phyloP scores from a whole-genome alignment of 2,888 invertebrate species.

The Ditylenchus weischeri region DNA sequence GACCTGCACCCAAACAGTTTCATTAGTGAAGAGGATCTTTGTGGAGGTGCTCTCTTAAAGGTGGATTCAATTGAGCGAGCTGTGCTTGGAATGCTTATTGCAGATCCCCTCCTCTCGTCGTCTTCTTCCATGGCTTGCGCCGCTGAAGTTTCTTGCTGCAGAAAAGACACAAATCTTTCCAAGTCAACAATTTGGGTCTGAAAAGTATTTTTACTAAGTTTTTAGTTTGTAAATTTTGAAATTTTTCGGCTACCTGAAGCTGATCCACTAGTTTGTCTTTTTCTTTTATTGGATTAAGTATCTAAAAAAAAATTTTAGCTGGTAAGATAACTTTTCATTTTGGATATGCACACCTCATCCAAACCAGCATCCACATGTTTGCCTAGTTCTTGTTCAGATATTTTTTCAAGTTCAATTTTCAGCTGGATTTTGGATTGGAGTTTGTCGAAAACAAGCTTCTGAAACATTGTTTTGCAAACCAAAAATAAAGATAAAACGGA shows the following conservation, averaged over 20 bases:
- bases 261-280: constrained; percentile 27
- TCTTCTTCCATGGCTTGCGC: background rate
- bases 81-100: background rate
- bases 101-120: background rate
- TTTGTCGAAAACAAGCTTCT: constrained; percentile 68
- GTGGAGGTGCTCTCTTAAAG: constrained; percentile 26
- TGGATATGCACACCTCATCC: constrained; percentile 66
- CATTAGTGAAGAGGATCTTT: constrained; percentile 61
- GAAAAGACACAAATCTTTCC: constrained; percentile 89
- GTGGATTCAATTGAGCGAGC: constrained; percentile 3
- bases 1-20: constrained; percentile 8
- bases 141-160: constrained; percentile 69
- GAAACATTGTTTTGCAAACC: constrained; percentile 60
- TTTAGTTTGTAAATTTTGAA: background rate
- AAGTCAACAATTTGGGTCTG: constrained; percentile 81
- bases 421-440: constrained; percentile 68
- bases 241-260: constrained; percentile 7
- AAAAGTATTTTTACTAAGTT: constrained; percentile 3
- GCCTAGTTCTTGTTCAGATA: constrained; percentile 76
- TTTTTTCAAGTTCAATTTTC: constrained; percentile 73
- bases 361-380: constrained; percentile 85
- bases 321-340: too few relatives aligned
- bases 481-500: too few relatives aligned
- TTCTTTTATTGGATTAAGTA: constrained; percentile 3
- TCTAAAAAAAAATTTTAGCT: background rate